Evolutionary conservation across 2,113 vertebrate species (phyloP), one percentile per base, ranked within the genome.

Genomic region (Muntiacus muntjak): DNA sequence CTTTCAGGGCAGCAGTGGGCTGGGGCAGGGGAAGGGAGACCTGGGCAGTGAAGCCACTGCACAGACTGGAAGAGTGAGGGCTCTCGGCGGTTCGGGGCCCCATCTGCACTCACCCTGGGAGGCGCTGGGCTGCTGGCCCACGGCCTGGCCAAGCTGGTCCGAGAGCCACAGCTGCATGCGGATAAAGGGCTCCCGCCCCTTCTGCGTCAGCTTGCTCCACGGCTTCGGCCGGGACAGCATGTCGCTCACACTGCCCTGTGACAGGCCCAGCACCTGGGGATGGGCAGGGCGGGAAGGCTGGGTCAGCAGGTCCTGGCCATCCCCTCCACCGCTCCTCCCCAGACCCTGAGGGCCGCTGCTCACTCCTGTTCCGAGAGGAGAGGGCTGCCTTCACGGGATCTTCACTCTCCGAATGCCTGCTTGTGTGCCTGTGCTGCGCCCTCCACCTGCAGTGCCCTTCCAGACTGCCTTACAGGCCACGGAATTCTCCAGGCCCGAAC

Each of bases 151-250:
- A 14, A 99, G 99, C 98, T 99, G 99, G 98, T 99, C 99, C 0
- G 99, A 99, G 50, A 99, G 98, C 99, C 99, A 99, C 94, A 99
- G 99, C 98, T 99, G 99, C 99, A 99, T 99, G 81, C 99, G 99
- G 98, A 99, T 99, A 98, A 99, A 99, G 6, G 99, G 99, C 98
- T 99, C 99, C 33, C 99, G 99, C 67, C 99, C 99, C 97, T 99
- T 99, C 98, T 99, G 99, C 0, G 99, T 99, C 97, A 99, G 99
- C 98, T 99, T 99, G 99, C 99, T 99, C 99, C 99, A 99, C 0
- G 99, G 99, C 98, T 99, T 99, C 57, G 99, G 99, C 71, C 99
- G 98, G 0, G 99, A 99, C 96, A 99, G 98, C 99, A 99, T 99
- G 99, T 99, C 99, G 0, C 99, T 99, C 98, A 99, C 99, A 0